Percentiles rank a stretch among this genome's conserved stretches.
phyloP scores from a whole-genome alignment of 2,797 vertebrate species.

The Buphagus erythrorhynchus region DNA sequence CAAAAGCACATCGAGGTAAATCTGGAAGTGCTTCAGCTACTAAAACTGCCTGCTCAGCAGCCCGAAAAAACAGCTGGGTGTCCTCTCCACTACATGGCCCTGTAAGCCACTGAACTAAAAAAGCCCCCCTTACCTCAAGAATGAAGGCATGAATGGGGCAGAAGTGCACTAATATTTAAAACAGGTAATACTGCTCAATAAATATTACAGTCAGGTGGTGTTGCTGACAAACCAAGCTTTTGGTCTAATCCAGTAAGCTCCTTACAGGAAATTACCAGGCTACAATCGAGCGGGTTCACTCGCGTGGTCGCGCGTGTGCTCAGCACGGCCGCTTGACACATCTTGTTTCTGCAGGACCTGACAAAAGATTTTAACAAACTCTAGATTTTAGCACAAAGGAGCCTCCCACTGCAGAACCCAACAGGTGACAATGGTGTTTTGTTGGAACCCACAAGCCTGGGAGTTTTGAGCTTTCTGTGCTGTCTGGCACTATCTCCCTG shows the following conservation, averaged over 20 bases:
- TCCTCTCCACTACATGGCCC: neutral
- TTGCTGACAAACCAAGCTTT: constrained; percentile 62
- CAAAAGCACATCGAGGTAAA: constrained; percentile 68
- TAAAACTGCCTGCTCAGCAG: constrained; percentile 24
- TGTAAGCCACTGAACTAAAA: rapidly evolving
- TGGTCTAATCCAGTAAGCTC: constrained; percentile 80
- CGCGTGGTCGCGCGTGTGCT: constrained; percentile 12
- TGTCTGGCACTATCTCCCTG: too few relatives aligned
- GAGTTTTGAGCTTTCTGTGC: too few relatives aligned
- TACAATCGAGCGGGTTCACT: constrained; percentile 80
- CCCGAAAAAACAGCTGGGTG: neutral
- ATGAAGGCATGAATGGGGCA: neutral
- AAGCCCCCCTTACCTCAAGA: neutral
- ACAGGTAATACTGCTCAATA: constrained; percentile 36
- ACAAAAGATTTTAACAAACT: neutral
- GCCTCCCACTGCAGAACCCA: neutral
- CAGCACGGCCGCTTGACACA: neutral
- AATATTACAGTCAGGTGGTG: constrained; percentile 58
- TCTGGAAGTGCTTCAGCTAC: constrained; percentile 46
- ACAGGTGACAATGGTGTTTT: rapidly evolving
- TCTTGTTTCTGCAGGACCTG: neutral
- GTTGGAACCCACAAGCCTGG: too few relatives aligned
- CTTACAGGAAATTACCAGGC: constrained; percentile 86
- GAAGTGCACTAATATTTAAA: constrained; percentile 36
- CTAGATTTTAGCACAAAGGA: neutral